phyloP scores from a whole-genome alignment of 37 sponge, comb jelly and placozoan species.

The Chondrilla cf. caribensis region DNA sequence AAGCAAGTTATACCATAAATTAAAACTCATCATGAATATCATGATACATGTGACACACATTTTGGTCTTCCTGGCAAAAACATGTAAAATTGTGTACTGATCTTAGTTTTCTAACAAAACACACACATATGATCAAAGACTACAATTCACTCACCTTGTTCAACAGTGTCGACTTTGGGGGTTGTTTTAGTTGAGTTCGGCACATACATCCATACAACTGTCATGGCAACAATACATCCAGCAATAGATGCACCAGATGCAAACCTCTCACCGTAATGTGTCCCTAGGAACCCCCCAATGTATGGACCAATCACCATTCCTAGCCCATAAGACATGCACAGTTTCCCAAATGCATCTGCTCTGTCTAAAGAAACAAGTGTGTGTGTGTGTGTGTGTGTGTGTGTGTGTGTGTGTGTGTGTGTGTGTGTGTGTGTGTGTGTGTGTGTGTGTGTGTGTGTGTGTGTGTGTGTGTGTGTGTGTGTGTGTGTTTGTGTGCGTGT shows the following conservation, averaged over 20 bases:
- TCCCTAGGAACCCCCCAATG: conserved; percentile 52
- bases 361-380: conserved; percentile 36
- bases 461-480: conserved; percentile 30
- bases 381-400: conserved; percentile 34
- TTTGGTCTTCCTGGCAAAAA: too few species aligned
- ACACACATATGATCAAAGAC: too few species aligned
- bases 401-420: conserved; percentile 12
- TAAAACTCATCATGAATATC: too few species aligned
- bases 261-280: conserved; percentile 25
- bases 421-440: conserved; percentile 25
- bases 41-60: too few species aligned
- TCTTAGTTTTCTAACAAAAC: too few species aligned
- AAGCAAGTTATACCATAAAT: too few species aligned
- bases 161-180: too few species aligned
- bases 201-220: conserved; percentile 45
- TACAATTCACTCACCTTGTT: too few species aligned
- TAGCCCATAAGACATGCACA: conserved; percentile 76
- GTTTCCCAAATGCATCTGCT: conserved; percentile 65
- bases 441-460: conserved; percentile 18
- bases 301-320: conserved; percentile 70
- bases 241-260: conserved; percentile 53
- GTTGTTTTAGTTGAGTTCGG: conserved; percentile 49
- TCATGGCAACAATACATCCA: conserved; percentile 46
- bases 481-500: not conserved
- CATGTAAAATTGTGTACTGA: too few species aligned